Evolutionary conservation across 2,797 vertebrate species (phyloP).

Genomic region (Gallinago stenura): DNA sequence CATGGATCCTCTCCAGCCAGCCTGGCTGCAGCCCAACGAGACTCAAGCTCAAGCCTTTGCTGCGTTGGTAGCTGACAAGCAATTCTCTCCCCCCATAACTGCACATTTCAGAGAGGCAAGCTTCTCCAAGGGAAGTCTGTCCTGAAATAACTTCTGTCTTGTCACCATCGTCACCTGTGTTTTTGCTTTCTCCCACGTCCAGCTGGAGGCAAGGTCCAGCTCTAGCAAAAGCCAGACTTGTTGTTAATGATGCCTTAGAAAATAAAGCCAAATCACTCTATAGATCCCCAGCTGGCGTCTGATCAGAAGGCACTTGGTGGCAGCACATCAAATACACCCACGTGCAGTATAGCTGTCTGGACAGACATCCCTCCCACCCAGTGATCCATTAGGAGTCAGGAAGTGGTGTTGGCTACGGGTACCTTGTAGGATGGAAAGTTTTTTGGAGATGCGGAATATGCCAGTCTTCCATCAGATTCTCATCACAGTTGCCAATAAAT

Average conservation of each 20-base stretch:
- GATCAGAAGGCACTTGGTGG: slow-evolving; percentile 57
- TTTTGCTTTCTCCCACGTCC: neutral
- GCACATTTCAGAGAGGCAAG: neutral
- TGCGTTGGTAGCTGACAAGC: neutral
- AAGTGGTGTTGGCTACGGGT: slow-evolving; percentile 6
- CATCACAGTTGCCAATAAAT: neutral
- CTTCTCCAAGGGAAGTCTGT: neutral
- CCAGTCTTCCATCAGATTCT: slow-evolving; percentile 12
- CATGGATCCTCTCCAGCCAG: slow-evolving; percentile 12
- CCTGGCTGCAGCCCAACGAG: neutral
- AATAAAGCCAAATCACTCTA: slow-evolving; percentile 34
- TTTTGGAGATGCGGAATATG: neutral
- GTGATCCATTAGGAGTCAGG: neutral
- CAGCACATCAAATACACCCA: slow-evolving; percentile 68
- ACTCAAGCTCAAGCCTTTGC: neutral
- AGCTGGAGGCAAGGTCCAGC: slow-evolving; percentile 20
- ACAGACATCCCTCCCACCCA: neutral
- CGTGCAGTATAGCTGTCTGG: slow-evolving; percentile 1
- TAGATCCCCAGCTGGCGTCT: slow-evolving; percentile 49
- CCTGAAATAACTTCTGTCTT: slow-evolving; percentile 39
- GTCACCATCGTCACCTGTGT: neutral
- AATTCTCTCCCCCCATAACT: neutral
- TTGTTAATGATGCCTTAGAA: slow-evolving; percentile 35
- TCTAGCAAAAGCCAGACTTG: slow-evolving; percentile 2
- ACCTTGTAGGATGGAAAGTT: slow-evolving; percentile 34